These are phyloP conservation scores for Melanargia galathea DNA, from an alignment of 2,888 invertebrate genomes.

Conservation along the genomic window DNA sequence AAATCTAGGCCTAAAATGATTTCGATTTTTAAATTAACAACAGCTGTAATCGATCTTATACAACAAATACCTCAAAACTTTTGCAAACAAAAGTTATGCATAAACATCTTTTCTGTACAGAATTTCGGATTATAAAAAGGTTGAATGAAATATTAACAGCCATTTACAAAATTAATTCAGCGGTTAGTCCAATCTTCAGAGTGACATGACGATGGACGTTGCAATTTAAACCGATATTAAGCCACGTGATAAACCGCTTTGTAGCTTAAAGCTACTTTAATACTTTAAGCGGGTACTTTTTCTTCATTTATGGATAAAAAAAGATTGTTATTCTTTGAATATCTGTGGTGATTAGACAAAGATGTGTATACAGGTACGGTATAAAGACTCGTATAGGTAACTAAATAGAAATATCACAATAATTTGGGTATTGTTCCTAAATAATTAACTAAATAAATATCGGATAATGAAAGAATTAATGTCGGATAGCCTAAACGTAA, in stretches of 20 bases:
- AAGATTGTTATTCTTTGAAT: neutral
- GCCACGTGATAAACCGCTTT: conserved; percentile 24
- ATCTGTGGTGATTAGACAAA: neutral
- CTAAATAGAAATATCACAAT: too few relatives aligned
- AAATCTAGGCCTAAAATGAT: too few relatives aligned
- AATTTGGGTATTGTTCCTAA: too few relatives aligned
- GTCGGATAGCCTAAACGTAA: too few relatives aligned
- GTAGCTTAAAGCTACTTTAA: conserved; percentile 22
- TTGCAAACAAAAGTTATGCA: neutral
- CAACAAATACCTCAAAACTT: too few relatives aligned
- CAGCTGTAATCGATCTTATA: too few relatives aligned
- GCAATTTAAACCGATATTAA: conserved; percentile 26
- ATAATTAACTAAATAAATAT: too few relatives aligned
- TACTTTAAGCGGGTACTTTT: conserved; percentile 16
- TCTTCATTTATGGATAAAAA: conserved; percentile 14
- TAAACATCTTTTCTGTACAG: neutral
- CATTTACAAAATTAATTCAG: conserved; percentile 23
- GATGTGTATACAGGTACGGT: neutral
- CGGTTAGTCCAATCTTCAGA: conserved; percentile 24
- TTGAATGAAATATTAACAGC: conserved; percentile 20
- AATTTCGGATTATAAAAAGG: neutral
- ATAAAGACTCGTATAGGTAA: neutral
- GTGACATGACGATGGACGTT: conserved; percentile 24
- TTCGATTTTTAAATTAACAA: too few relatives aligned
- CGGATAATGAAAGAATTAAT: too few relatives aligned